phyloP scores from a whole-genome alignment of 2,888 invertebrate genomes.

The Morinoia aosen region DNA sequence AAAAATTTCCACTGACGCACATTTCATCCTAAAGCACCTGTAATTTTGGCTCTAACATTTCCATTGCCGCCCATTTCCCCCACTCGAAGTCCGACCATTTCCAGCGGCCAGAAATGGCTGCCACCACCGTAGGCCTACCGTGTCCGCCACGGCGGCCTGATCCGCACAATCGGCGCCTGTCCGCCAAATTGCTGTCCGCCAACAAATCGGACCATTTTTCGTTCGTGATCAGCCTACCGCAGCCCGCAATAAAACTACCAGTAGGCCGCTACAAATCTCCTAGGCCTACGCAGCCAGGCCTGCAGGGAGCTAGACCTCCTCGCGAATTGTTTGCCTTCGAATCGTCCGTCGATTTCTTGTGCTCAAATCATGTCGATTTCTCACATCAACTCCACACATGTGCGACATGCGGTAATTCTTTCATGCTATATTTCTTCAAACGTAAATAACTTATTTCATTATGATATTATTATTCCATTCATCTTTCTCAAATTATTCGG shows the following conservation, averaged over 20 bases:
- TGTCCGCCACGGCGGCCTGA: not conserved
- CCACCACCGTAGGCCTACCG: not conserved
- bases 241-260: not conserved
- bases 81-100: not conserved
- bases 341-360: too few species aligned
- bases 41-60: too few species aligned
- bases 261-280: not conserved
- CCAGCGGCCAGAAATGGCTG: not conserved
- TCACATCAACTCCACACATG: too few species aligned
- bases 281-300: not conserved
- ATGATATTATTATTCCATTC: too few species aligned
- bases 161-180: not conserved
- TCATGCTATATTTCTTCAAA: too few species aligned
- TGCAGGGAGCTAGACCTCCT: not conserved
- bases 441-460: too few species aligned
- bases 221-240: not conserved
- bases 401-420: too few species aligned
- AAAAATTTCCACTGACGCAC: not conserved
- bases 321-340: not conserved
- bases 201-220: not conserved
- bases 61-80: too few species aligned
- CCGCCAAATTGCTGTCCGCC: not conserved
- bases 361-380: too few species aligned
- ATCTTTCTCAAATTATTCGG: too few species aligned
- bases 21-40: not conserved